Evolutionary conservation across 2,888 invertebrate species (phyloP), one percentile per base, ranked within the genome.

Genomic region (Deilephila elpenor): DNA sequence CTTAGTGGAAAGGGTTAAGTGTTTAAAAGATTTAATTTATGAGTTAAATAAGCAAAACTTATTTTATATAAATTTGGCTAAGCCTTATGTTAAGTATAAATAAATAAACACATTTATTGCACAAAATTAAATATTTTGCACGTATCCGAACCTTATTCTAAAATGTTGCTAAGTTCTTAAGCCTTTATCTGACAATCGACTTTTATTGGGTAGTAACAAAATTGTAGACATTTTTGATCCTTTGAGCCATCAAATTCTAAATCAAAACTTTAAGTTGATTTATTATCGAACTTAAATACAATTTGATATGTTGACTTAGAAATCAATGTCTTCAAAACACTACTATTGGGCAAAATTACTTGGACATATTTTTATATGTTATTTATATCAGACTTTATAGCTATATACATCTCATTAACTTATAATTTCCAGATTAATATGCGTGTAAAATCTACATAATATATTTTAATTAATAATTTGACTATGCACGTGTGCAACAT

Each of bases 101-200:
- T 77, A 78, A 77, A 76, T 76, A 74, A 77, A 75, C 75, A 71
- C 51, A 75, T 59, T 72, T 82, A 84, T 84, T 84, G 80, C 79
- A 82, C 80, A 78, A 79, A 78, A 76, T 72, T 71, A 78, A 78
- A 74, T 72, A 74, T 76, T 75, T 25, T 59, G 61, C 59, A 34
- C 71, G 17, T 59, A 20, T 34, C 56, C 71, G 29, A 20, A 14
- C 59, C 32, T 59, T 56, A 59, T 32, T 29, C 70, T 70, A 59
- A 51, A 67, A 67, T 11, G 51, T 67, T 11, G 44, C 64, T 64
- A 64, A 37, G 17, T 20, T 20, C 17, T 17, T 20, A 60, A 60
- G 44, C 25, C 5, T 11, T 64, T n/a, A 20, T 17, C 20, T 51
- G 25, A 67, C 20, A 51, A 51, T 29, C 14, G 25, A 67, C 44